Evolutionary conservation across 2,888 invertebrate species (phyloP).

Genomic region (Sinotaia quadrata): DNA sequence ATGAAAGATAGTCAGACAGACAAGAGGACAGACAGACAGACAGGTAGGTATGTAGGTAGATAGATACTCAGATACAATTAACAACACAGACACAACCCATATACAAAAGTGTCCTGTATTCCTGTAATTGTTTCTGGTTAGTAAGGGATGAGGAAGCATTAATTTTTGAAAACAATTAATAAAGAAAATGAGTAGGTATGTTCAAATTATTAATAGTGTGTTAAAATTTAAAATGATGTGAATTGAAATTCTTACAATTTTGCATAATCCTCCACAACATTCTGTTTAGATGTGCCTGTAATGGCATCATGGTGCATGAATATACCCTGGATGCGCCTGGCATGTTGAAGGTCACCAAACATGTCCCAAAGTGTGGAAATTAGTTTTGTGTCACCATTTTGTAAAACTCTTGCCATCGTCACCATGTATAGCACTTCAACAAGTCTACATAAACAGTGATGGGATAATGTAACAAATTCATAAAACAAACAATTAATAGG

Average conservation of each 20-base stretch:
- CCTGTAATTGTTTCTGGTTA: too few relatives aligned
- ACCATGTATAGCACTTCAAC: constrained; percentile 74
- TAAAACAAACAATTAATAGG: too few relatives aligned
- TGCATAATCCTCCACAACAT: constrained; percentile 91
- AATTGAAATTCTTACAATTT: constrained; percentile 63
- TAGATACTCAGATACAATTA: too few relatives aligned
- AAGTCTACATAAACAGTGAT: constrained; percentile 68
- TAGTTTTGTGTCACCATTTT: neutral
- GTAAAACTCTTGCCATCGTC: constrained; percentile 48
- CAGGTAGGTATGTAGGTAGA: too few relatives aligned
- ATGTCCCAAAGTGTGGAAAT: constrained; percentile 9
- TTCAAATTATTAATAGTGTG: too few relatives aligned
- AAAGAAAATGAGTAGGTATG: too few relatives aligned
- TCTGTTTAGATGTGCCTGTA: constrained; percentile 92
- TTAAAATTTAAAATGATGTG: too few relatives aligned
- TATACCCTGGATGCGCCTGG: constrained; percentile 83
- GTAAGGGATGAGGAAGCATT: too few relatives aligned
- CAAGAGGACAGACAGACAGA: neutral
- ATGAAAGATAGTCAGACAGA: neutral
- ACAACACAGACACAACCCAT: too few relatives aligned
- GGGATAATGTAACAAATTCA: too few relatives aligned
- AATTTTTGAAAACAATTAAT: too few relatives aligned
- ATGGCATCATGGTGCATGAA: constrained; percentile 99
- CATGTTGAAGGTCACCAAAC: constrained; percentile 29
- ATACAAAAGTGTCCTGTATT: too few relatives aligned